Base-by-base conservation (phyloP, 23 tunicate species). In the Trididemnum miniatum region DNA sequence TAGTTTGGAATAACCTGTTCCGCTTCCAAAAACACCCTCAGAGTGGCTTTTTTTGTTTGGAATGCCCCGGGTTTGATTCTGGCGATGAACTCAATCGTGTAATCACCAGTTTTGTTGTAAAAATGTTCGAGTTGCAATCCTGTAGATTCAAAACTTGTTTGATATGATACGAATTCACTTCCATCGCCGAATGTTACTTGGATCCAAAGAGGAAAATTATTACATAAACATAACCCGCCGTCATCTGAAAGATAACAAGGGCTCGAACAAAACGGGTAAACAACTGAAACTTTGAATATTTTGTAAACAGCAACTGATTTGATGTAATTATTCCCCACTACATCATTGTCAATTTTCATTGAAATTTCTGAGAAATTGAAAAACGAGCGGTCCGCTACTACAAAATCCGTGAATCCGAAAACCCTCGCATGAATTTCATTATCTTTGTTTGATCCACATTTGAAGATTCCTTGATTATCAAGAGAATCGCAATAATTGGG, bases 381-480 rank as follows among this genome's bases (percentile, higher is more conserved):
- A 5, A 9, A 67, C 4, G 75, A 30, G 25, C 75, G 38, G 32
- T 33, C 38, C 12, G 9, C 7, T 4, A 12, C 3, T 67, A 4
- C 38, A 32, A 67, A 33, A 67, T 32, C n/a, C 37, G 38, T 67
- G n/a, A 67, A 67, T 67, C 75, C 75, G 32, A 30, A 67, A 31
- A 67, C n/a, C 31, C 12, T 9, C 3, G 67, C 67, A 62, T 3
- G 26, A 12, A 38, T 31, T 7, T 33, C 15, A 22, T 3, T 67
- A 31, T 12, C 38, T 20, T 31, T 38, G 75, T 38, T 12, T 31
- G 39, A 20, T 15, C 87, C 87, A 59, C 87, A 83, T 60, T 73
- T 83, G 81, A 44, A 83, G 0, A 73, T 31, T 29, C 87, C 87
- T 0, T 81, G 81, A 28, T 27, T 34, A 9, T 73, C 73, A 26